These are phyloP conservation scores for Loris lydekkerianus DNA, from an alignment of 2,797 vertebrate species.

Conservation along the genomic window DNA sequence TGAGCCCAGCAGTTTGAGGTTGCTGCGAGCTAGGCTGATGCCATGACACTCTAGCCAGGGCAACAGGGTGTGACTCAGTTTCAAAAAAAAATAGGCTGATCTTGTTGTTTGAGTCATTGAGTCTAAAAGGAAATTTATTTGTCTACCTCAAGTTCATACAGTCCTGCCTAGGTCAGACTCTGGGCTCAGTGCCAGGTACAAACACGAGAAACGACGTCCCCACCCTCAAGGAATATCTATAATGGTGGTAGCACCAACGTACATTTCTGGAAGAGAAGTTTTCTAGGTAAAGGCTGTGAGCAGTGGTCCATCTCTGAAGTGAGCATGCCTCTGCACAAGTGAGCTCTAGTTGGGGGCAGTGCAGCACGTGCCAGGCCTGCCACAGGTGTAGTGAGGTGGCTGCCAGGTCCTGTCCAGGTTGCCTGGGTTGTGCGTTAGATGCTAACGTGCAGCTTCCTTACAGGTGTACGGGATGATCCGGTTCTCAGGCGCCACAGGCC, in stretches of 20 bases:
- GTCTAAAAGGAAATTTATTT: conserved; percentile 13
- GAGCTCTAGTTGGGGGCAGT: background rate
- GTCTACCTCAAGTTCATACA: background rate
- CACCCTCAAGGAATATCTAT: background rate
- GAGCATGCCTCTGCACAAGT: background rate
- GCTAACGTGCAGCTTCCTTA: conserved; percentile 38
- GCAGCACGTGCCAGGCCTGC: background rate
- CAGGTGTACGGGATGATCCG: conserved; percentile 98
- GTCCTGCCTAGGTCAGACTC: background rate
- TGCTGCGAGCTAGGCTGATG: background rate
- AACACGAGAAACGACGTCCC: background rate
- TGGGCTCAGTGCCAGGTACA: background rate
- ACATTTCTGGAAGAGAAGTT: background rate
- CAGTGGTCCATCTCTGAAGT: background rate
- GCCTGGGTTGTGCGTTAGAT: background rate
- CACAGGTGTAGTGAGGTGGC: background rate
- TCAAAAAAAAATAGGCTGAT: background rate
- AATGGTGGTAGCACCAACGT: background rate
- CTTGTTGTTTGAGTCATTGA: conserved; percentile 51
- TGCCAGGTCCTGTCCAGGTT: background rate
- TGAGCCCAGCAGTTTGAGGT: background rate
- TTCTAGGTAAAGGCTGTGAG: background rate
- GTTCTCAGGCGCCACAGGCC: conserved; percentile 92
- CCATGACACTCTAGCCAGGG: background rate
- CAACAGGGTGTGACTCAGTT: background rate